These are phyloP conservation scores for Rhinatrema bivittatum DNA, from an alignment of 2,797 vertebrate genomes.

Conservation along the genomic window DNA sequence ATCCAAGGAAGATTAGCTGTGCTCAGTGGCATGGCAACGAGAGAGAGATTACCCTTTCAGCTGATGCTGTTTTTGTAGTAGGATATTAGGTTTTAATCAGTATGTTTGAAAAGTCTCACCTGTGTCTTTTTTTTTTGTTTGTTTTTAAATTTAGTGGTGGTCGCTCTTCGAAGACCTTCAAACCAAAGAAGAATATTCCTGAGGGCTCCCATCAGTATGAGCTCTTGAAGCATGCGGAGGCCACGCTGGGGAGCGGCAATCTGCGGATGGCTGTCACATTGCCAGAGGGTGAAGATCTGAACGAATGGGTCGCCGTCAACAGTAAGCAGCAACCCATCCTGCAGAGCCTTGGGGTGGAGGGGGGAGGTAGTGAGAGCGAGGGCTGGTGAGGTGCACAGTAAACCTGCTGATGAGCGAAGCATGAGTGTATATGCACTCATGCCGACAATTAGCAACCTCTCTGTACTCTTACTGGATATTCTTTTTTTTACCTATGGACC, in stretches of 20 bases:
- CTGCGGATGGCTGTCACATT: constrained; percentile 96
- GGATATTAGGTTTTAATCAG: too few relatives aligned
- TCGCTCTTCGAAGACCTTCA: constrained; percentile 95
- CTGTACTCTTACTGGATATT: too few relatives aligned
- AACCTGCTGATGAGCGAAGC: too few relatives aligned
- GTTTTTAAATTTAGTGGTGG: constrained; percentile 61
- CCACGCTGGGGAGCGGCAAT: constrained; percentile 92
- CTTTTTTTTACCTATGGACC: too few relatives aligned
- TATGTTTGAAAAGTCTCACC: too few relatives aligned
- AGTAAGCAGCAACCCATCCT: constrained; percentile 69
- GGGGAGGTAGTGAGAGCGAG: not conserved
- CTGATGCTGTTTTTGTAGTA: too few relatives aligned
- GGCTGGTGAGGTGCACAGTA: not conserved
- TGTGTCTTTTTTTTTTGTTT: not conserved
- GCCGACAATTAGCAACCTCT: too few relatives aligned
- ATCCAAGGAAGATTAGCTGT: too few relatives aligned
- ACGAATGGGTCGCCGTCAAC: constrained; percentile 98
- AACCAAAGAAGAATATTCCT: constrained; percentile 97
- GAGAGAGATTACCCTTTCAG: too few relatives aligned
- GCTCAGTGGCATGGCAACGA: too few relatives aligned
- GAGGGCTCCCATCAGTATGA: constrained; percentile 97
- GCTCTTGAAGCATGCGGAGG: constrained; percentile 94
- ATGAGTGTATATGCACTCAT: too few relatives aligned
- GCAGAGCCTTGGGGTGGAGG: not conserved
- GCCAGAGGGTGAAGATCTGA: constrained; percentile 92